Conservation (phyloP, 1,140 invertebrate genomes). For the Hydropsyche tenuis region DNA sequence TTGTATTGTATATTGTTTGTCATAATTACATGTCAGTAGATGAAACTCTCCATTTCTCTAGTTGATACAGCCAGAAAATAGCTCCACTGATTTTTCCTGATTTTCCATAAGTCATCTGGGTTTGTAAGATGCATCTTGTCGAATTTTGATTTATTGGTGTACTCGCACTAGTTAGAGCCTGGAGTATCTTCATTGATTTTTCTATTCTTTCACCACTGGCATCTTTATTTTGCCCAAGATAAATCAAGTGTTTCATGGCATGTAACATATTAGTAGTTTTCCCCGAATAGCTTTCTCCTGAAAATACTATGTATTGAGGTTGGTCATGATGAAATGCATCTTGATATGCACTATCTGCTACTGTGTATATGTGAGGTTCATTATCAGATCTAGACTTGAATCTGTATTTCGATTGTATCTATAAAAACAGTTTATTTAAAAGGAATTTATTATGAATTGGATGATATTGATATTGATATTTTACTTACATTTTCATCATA, state of each 20-base stretch:
- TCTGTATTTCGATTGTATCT: constrained; percentile 83
- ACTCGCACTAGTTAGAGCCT: constrained; percentile 83
- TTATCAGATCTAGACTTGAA: constrained; percentile 88
- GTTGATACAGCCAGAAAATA: constrained; percentile 83
- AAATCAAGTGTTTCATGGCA: constrained; percentile 76
- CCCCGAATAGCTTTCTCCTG: constrained; percentile 85
- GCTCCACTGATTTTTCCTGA: constrained; percentile 86
- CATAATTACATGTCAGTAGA: constrained; percentile 74
- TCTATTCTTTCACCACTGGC: constrained; percentile 74
- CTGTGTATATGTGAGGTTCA: constrained; percentile 87
- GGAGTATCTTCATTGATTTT: constrained; percentile 75
- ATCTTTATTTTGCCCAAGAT: constrained; percentile 69
- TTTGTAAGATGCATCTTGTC: constrained; percentile 82
- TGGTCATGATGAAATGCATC: constrained; percentile 83
- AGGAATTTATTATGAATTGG: constrained; percentile 11
- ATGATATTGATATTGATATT: constrained; percentile 35
- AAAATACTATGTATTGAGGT: constrained; percentile 80
- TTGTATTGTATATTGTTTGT: not conserved
- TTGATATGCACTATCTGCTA: constrained; percentile 87
- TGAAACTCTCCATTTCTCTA: constrained; percentile 89
- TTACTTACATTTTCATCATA: constrained; percentile 72
- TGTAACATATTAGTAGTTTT: constrained; percentile 81
- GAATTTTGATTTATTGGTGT: constrained; percentile 87
- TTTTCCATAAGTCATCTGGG: constrained; percentile 84
- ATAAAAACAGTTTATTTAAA: constrained; percentile 43